Evolutionary conservation across 2,888 invertebrate genomes (phyloP).

Genomic region (Sinotaia quadrata): DNA sequence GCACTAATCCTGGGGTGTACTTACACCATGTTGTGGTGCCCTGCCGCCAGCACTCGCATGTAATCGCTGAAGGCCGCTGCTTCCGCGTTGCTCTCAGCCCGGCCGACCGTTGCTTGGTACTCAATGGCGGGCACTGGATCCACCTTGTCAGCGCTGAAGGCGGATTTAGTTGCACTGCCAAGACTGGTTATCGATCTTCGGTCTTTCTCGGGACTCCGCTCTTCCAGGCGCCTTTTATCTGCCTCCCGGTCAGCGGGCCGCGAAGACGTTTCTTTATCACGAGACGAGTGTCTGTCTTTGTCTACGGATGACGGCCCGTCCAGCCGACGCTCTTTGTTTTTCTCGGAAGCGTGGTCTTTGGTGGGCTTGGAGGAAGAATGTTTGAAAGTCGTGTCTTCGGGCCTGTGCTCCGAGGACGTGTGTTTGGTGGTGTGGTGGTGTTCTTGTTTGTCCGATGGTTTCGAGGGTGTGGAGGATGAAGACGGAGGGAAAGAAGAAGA

Average conservation of each 20-base stretch:
- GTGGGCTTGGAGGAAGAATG: neutral
- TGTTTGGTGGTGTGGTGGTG: conserved; percentile 20
- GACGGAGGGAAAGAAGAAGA: neutral
- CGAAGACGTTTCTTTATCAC: conserved; percentile 1
- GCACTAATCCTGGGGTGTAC: too few relatives aligned
- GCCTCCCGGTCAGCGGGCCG: conserved; percentile 27
- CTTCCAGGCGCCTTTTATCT: conserved; percentile 29
- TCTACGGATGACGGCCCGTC: neutral
- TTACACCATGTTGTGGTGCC: conserved; percentile 42
- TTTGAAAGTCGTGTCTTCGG: neutral
- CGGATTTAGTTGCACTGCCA: conserved; percentile 8
- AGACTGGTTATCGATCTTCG: conserved; percentile 7
- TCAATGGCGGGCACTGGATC: neutral
- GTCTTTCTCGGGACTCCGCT: conserved; percentile 22
- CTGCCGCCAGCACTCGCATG: conserved; percentile 43
- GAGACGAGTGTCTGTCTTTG: conserved; percentile 2
- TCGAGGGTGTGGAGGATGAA: neutral
- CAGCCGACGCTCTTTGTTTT: neutral
- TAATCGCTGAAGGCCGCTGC: conserved; percentile 44
- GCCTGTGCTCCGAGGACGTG: conserved; percentile 10
- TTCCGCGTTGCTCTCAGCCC: conserved; percentile 14
- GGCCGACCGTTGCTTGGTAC: neutral
- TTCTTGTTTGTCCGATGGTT: neutral
- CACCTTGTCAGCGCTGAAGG: neutral
- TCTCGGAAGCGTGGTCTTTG: neutral